These are phyloP conservation scores for Mareca strepera DNA, from an alignment of 2,797 vertebrate genomes.

Conservation along the genomic window DNA sequence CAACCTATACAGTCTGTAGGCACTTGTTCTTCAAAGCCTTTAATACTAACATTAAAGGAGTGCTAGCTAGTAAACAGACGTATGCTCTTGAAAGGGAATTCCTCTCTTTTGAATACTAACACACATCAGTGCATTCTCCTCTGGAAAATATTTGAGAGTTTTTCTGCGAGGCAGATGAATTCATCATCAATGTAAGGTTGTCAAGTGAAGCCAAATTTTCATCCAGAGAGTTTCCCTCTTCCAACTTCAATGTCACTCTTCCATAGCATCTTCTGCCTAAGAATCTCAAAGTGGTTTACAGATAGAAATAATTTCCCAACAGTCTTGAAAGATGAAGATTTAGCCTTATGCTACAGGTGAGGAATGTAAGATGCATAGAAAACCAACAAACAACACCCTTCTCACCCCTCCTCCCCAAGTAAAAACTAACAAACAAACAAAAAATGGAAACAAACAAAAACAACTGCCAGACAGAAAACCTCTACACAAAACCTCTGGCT, in stretches of 20 bases:
- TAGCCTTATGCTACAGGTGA: neutral
- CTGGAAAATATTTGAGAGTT: neutral
- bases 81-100: neutral
- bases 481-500: neutral
- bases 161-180: neutral
- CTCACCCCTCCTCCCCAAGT: no score
- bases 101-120: neutral
- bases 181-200: neutral
- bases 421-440: no score
- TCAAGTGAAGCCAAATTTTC: neutral
- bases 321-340: neutral
- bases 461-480: no score
- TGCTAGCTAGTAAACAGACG: neutral
- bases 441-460: no score
- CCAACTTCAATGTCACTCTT: neutral
- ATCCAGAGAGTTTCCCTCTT: neutral
- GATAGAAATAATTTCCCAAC: neutral
- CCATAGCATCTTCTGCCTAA: neutral
- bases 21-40: neutral
- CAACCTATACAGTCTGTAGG: neutral
- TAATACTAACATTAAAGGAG: neutral
- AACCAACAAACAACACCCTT: neutral
- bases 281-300: neutral
- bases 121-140: neutral
- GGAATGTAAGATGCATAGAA: neutral